Conservation (phyloP, 2,797 vertebrate genomes). For the Labroides dimidiatus region DNA sequence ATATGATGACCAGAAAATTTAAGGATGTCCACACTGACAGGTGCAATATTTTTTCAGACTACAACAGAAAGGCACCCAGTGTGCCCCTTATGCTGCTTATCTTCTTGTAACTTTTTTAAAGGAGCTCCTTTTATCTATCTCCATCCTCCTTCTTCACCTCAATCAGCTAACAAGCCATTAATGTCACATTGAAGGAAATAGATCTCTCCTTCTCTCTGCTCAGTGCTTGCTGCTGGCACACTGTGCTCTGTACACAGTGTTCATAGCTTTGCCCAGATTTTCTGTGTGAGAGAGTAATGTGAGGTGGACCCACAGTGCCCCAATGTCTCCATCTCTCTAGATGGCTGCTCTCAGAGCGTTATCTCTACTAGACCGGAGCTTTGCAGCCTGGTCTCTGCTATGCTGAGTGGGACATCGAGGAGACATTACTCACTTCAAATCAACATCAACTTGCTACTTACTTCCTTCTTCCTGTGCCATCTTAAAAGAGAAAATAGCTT, state of each 20-base stretch:
- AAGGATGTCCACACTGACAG: background rate
- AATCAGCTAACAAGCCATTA: constrained; percentile 15
- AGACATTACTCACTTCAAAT: background rate
- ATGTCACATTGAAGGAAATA: constrained; percentile 3
- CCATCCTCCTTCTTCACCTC: background rate
- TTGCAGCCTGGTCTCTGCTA: background rate
- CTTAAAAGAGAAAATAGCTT: background rate
- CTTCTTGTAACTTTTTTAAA: background rate
- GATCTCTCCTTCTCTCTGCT: constrained; percentile 11
- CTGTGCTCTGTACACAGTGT: background rate
- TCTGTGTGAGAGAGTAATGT: background rate
- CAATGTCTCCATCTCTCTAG: background rate
- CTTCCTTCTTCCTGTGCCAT: background rate
- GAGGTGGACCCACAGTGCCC: background rate
- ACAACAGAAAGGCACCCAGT: background rate
- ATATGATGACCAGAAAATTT: background rate
- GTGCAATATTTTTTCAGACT: background rate
- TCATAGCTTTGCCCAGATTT: background rate
- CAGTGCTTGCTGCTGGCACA: background rate
- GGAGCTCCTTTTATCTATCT: constrained; percentile 11
- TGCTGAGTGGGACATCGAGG: background rate
- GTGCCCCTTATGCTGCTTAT: background rate
- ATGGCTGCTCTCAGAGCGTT: constrained; percentile 8
- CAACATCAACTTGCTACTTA: constrained; percentile 2
- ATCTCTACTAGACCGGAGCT: constrained; percentile 18